phyloP scores from a whole-genome alignment of 2,888 invertebrate species.

The Tachina lurida region DNA sequence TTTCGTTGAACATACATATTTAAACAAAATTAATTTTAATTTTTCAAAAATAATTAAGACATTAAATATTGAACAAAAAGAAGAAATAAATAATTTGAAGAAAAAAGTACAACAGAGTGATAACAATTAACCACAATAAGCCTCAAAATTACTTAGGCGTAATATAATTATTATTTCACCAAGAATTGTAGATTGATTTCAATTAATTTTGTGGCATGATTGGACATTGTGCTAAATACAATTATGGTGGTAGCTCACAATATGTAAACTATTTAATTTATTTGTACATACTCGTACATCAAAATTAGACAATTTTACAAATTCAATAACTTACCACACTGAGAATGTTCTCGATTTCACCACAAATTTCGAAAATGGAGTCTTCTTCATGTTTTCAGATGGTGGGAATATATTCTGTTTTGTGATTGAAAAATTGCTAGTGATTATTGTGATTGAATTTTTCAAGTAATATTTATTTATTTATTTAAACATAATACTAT shows the following conservation, averaged over 20 bases:
- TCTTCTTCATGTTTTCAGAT: no score
- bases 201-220: neutral
- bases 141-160: neutral
- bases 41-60: slow-evolving; percentile 9
- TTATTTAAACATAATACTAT: no score
- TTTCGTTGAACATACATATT: slow-evolving; percentile 1
- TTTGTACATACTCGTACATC: no score
- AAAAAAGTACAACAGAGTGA: neutral
- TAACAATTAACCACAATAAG: slow-evolving; percentile 14
- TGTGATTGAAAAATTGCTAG: no score
- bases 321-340: no score
- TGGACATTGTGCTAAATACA: neutral
- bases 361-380: no score
- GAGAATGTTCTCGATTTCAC: no score
- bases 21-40: slow-evolving; percentile 13
- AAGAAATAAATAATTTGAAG: neutral
- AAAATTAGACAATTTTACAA: no score
- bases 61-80: neutral
- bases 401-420: no score
- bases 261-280: neutral
- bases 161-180: neutral
- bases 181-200: neutral
- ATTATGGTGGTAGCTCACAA: neutral
- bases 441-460: no score
- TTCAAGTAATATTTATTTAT: no score